phyloP scores from a whole-genome alignment of 2,888 invertebrate genomes.

The Acanthosepion esculentum region DNA sequence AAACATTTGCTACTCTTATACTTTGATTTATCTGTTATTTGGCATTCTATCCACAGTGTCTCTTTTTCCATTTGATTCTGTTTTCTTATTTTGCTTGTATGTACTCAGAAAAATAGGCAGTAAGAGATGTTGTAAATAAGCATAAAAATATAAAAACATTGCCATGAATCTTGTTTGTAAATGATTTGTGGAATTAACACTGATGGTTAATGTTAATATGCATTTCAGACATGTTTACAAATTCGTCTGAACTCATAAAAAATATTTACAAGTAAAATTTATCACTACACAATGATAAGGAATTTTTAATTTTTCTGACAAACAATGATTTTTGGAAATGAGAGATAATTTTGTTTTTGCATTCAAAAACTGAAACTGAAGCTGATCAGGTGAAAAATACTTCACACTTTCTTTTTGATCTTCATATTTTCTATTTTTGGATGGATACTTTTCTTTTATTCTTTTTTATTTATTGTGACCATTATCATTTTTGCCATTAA shows the following conservation, averaged over 20 bases:
- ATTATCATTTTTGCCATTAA: neutral
- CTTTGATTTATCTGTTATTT: no score
- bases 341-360: neutral
- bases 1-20: no score
- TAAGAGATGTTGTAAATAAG: no score
- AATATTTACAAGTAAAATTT: neutral
- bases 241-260: neutral
- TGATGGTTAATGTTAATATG: neutral
- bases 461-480: neutral
- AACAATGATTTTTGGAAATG: neutral
- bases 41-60: no score
- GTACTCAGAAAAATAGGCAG: no score
- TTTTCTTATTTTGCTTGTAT: no score
- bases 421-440: neutral
- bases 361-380: neutral
- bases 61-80: no score
- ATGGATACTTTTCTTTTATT: neutral
- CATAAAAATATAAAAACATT: no score
- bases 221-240: neutral
- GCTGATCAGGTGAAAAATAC: neutral
- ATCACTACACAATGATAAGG: neutral
- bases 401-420: neutral
- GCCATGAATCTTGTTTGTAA: no score
- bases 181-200: no score
- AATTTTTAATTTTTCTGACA: neutral